phyloP scores from a whole-genome alignment of 1,140 invertebrate species.

The Pissodes strobi region DNA sequence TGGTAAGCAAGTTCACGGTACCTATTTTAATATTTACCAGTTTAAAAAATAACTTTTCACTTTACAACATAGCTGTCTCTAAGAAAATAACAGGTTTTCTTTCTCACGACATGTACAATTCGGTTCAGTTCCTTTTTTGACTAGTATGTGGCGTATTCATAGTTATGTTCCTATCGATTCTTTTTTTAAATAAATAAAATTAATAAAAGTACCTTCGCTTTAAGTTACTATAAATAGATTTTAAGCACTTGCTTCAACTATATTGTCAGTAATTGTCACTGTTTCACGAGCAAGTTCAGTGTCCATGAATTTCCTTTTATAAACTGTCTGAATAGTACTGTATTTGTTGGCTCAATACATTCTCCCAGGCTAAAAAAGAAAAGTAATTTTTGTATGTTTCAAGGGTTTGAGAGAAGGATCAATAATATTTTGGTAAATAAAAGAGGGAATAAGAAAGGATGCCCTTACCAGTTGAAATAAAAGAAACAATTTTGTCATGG shows the following conservation, averaged over 20 bases:
- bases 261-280: slow-evolving; percentile 7
- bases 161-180: slow-evolving; percentile 4
- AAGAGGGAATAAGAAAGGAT: slow-evolving; percentile 11
- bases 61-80: too few species aligned
- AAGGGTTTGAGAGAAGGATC: too few species aligned
- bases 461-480: slow-evolving; percentile 64
- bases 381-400: too few species aligned
- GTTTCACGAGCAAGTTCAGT: slow-evolving; percentile 21
- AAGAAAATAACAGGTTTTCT: neutral
- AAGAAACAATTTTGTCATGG: slow-evolving; percentile 67
- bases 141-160: neutral
- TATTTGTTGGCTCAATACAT: slow-evolving; percentile 52
- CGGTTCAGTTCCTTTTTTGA: neutral
- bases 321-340: slow-evolving; percentile 49
- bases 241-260: slow-evolving; percentile 20
- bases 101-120: too few species aligned
- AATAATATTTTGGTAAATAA: neutral
- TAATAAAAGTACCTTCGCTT: slow-evolving; percentile 6
- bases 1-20: neutral
- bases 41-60: too few species aligned
- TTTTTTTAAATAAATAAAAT: slow-evolving; percentile 23
- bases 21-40: neutral
- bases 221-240: slow-evolving; percentile 13
- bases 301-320: slow-evolving; percentile 28
- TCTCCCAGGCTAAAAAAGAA: slow-evolving; percentile 61